phyloP scores from a whole-genome alignment of 92 coral and sea anemone species.

The Heteractis magnifica region DNA sequence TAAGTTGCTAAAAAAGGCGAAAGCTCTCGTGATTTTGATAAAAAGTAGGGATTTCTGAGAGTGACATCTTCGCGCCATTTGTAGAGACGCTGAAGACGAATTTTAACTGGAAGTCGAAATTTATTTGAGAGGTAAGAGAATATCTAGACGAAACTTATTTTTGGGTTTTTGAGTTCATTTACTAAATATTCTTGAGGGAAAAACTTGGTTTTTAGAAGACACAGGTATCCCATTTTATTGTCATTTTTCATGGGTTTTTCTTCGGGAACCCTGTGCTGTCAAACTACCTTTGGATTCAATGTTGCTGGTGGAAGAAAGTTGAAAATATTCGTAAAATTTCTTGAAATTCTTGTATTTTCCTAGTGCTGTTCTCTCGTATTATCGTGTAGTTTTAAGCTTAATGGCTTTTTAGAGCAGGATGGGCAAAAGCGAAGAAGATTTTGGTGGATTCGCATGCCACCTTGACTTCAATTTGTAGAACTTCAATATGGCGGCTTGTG shows the following conservation, averaged over 20 bases:
- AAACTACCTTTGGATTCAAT: background rate
- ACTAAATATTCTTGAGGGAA: background rate
- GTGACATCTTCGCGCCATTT: constrained; percentile 6
- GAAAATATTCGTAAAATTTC: background rate
- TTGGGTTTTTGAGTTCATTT: background rate
- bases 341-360: background rate
- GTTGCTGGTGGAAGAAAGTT: background rate
- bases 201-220: background rate
- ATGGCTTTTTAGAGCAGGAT: background rate
- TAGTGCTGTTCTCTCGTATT: background rate
- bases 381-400: background rate
- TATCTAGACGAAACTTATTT: constrained; percentile 4
- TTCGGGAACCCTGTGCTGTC: constrained; percentile 9
- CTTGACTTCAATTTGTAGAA: background rate
- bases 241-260: background rate
- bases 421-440: background rate
- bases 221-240: constrained; percentile 13
- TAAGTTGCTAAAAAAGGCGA: background rate
- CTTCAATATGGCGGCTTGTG: background rate
- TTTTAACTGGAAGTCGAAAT: background rate
- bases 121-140: background rate
- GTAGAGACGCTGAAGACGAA: background rate
- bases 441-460: background rate
- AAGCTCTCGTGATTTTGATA: background rate
- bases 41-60: background rate